Conservation (phyloP, 2,888 invertebrate genomes). For the Halictus ligatus region DNA sequence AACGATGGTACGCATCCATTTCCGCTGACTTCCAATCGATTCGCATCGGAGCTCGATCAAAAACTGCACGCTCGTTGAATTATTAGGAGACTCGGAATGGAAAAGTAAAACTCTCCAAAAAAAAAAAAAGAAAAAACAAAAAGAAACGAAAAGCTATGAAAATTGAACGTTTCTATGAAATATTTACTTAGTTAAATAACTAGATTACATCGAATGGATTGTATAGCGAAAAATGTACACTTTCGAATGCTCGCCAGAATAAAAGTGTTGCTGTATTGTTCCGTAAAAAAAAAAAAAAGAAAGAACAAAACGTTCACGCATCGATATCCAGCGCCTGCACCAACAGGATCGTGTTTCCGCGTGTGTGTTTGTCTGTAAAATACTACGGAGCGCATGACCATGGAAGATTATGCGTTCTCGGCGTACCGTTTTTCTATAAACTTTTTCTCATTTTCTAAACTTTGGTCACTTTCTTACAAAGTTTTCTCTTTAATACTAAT, state of each 20-base stretch:
- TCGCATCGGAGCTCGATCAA: background rate
- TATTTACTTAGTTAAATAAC: slow-evolving; percentile 77
- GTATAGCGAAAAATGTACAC: slow-evolving; percentile 73
- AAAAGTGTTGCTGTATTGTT: slow-evolving; percentile 53
- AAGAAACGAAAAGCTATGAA: slow-evolving; percentile 28
- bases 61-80: slow-evolving; percentile 17
- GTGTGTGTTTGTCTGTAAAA: slow-evolving; percentile 28
- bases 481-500: slow-evolving; percentile 63
- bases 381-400: slow-evolving; percentile 51
- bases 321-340: slow-evolving; percentile 54
- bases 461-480: slow-evolving; percentile 78
- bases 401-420: slow-evolving; percentile 59
- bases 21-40: background rate
- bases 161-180: slow-evolving; percentile 74
- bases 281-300: too few relatives aligned
- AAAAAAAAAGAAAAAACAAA: too few relatives aligned
- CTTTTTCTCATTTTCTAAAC: slow-evolving; percentile 58
- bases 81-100: slow-evolving; percentile 13
- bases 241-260: slow-evolving; percentile 70
- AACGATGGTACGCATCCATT: slow-evolving; percentile 28
- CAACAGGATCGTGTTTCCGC: slow-evolving; percentile 41
- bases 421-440: slow-evolving; percentile 65
- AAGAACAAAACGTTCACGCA: slow-evolving; percentile 52
- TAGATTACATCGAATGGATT: slow-evolving; percentile 77
- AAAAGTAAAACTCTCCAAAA: slow-evolving; percentile 32